Percentiles rank a stretch among this genome's conserved stretches.
Evolutionary conservation across 2,888 invertebrate species (phyloP).

Genomic region (Abrostola triplasia): DNA sequence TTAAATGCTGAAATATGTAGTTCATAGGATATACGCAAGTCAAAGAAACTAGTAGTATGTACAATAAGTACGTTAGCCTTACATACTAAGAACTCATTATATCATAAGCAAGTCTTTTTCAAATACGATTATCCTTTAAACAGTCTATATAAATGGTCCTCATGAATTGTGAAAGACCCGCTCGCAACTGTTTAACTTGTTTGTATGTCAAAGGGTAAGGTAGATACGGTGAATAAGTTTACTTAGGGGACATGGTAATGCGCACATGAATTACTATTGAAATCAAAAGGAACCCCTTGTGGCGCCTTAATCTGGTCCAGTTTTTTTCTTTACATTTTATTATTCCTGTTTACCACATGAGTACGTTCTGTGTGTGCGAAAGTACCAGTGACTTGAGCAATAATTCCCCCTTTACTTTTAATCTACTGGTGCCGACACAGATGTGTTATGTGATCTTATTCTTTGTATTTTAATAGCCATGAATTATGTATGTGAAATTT

Average conservation of each 20-base stretch:
- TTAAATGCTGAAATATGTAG: too few species aligned
- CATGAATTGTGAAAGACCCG: conserved; percentile 29
- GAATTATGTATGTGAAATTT: conserved; percentile 57
- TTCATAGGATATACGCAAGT: too few species aligned
- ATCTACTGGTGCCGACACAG: conserved; percentile 71
- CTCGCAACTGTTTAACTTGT: conserved; percentile 62
- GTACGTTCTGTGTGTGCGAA: conserved; percentile 57
- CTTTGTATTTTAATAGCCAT: conserved; percentile 56
- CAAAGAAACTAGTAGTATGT: too few species aligned
- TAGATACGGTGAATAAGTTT: conserved; percentile 29
- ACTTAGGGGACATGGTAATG: conserved; percentile 51
- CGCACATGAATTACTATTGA: conserved; percentile 50
- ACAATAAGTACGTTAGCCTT: not conserved
- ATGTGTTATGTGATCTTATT: conserved; percentile 67
- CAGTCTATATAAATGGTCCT: conserved; percentile 16
- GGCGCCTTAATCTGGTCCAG: conserved; percentile 76
- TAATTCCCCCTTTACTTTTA: conserved; percentile 73
- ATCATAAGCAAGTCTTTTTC: not conserved
- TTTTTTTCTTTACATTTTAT: conserved; percentile 69
- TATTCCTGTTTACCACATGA: conserved; percentile 79
- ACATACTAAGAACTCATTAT: not conserved
- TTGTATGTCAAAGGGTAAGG: conserved; percentile 39
- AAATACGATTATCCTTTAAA: conserved; percentile 12
- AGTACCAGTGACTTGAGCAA: conserved; percentile 63
- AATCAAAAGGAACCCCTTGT: conserved; percentile 69